Evolutionary conservation across 1,140 invertebrate genomes (phyloP), one percentile per base, ranked within the genome.

Genomic region (Pseudomyrmex concolor): DNA sequence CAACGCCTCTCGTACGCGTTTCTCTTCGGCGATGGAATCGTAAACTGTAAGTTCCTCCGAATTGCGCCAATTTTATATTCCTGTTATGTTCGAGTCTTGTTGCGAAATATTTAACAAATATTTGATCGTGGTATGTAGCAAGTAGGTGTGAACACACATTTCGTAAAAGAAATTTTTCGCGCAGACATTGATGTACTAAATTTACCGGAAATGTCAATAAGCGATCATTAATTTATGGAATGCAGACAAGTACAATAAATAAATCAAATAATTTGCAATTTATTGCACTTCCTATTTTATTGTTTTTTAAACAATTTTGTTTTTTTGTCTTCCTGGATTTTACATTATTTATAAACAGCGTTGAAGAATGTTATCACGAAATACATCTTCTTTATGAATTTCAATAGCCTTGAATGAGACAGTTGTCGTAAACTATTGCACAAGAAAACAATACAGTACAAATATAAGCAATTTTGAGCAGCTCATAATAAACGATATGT

Each of bases 21-120:
- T 78, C 74, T 8, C 48, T 19, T 22, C 64, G 19, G n/a, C 54
- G 57, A 72, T 57, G 25, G 48, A 64, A 78, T 55, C 60, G 70
- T 66, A 22, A 77, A 90, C 85, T 90, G 89, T 72, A n/a, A 55
- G 59, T 45, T 57, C 5, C 50, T 83, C 13, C 25, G n/a, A 9
- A 81, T 88, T 80, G 50, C 71, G 66, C 86, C 84, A 88, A 62
- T 90, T 90, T 86, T 90, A 90, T 90, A 90, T 73, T 81, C 82
- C 55, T 71, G 76, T 25, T 13, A 70, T 19, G 50, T 80, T 67
- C 60, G 57, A 12, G 5, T 2, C 0, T 4, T 1, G 17, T 88
- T 70, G 1, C 67, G 59, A 74, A 86, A 89, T 22, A 0, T 84
- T 86, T 83, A 13, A 45, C 34, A 87, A 84, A 87, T 68, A 82